Evolutionary conservation across 2,797 vertebrate genomes (phyloP).

Genomic region (Halcyon badia): DNA sequence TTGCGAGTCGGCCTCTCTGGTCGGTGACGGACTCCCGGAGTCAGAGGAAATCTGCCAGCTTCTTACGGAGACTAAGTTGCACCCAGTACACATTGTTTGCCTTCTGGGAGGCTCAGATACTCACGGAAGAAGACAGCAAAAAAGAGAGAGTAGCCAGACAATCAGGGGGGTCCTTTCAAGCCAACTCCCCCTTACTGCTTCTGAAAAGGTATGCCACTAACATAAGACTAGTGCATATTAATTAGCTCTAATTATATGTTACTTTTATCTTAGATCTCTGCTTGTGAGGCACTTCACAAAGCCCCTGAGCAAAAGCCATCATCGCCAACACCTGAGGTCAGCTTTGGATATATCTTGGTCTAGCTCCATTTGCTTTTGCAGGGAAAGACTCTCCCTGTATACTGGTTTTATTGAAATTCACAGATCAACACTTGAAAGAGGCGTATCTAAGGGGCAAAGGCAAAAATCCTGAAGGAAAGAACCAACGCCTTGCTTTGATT

Average conservation of each 20-base stretch:
- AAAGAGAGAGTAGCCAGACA: neutral
- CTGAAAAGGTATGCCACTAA: slow-evolving; percentile 1
- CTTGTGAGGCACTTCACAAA: neutral
- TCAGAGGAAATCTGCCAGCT: neutral
- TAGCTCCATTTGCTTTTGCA: neutral
- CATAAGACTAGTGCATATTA: neutral
- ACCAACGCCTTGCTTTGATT: neutral
- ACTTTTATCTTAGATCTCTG: neutral
- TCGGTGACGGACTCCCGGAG: neutral
- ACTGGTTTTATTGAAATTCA: neutral
- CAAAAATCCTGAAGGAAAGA: neutral
- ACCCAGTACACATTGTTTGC: neutral
- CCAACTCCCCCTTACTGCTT: neutral
- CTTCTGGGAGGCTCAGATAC: neutral
- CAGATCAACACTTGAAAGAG: neutral
- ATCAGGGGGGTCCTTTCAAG: neutral
- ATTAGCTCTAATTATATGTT: neutral
- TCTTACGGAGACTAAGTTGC: neutral
- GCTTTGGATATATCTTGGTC: neutral
- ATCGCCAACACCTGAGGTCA: neutral
- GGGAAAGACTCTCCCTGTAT: neutral
- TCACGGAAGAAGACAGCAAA: neutral
- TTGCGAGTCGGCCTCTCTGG: neutral
- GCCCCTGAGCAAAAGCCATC: neutral
- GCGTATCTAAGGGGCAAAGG: neutral